Evolutionary conservation across 2,797 vertebrate genomes (phyloP).

Genomic region (Graptemys geographica): DNA sequence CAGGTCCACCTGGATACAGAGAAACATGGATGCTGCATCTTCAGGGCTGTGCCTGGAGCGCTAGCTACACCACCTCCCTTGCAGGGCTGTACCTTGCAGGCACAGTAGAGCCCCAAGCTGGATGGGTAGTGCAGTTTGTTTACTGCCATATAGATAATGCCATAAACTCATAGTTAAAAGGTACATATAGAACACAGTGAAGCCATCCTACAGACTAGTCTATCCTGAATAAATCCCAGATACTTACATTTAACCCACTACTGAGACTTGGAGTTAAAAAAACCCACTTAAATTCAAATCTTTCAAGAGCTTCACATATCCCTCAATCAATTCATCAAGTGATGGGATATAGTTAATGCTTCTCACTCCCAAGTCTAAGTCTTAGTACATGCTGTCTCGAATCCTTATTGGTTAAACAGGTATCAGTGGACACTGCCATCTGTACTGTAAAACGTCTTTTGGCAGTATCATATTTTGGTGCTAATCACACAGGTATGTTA

Average conservation of each 20-base stretch:
- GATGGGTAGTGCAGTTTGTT: not conserved
- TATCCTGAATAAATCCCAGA: rapidly evolving
- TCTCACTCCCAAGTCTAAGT: conserved; percentile 36
- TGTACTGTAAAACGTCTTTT: conserved; percentile 61
- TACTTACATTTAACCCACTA: not conserved
- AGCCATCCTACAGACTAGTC: not conserved
- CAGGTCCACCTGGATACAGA: not conserved
- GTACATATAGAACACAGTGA: not conserved
- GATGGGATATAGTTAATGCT: not conserved
- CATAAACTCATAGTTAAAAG: not conserved
- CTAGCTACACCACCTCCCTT: not conserved
- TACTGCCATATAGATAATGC: not conserved
- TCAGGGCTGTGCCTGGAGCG: not conserved
- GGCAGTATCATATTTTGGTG: conserved; percentile 66
- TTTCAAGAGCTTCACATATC: not conserved
- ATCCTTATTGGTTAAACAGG: conserved; percentile 45
- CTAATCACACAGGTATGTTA: conserved; percentile 55
- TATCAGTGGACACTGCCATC: conserved; percentile 58
- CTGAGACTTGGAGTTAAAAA: not conserved
- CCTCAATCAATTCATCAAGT: not conserved
- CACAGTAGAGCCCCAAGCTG: not conserved
- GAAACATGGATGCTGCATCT: not conserved
- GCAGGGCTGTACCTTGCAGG: not conserved
- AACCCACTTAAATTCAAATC: not conserved
- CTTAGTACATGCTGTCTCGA: conserved; percentile 22